Base-by-base conservation (phyloP, 2,797 vertebrate species). In the Ciconia nigra region DNA sequence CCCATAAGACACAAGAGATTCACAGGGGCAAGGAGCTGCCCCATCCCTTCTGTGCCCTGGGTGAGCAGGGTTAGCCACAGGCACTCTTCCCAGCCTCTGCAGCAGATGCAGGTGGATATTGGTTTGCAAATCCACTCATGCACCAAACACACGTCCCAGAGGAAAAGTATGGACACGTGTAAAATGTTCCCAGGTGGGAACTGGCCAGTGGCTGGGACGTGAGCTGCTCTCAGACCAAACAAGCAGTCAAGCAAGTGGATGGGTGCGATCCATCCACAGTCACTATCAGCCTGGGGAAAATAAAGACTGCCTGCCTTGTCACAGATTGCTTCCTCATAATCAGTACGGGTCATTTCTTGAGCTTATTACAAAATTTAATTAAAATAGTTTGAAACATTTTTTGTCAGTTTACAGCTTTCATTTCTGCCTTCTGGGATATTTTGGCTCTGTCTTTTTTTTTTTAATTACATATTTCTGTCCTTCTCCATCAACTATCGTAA, bases 281-380 rank as follows among this genome's bases (percentile, higher is more conserved):
- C 58, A 51, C 20, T 39, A 15, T 22, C 41, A 76, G 42, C 18
- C 12, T 0, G 0, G 10, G 35, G 21, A 62, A 83, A 87, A 39
- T 8, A 11, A 33, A 28, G n/a, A 52, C 11, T 15, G 10, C 26
- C 26, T 57, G 26, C 18, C 3, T 74, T 86, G 41, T 89, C 67
- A 61, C 19, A 58, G n/a, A 42, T 24, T 69, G 28, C 41, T 87
- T 95, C 44, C 11, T 85, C 41, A 5, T 55, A 82, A 54, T 83
- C 42, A 87, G 7, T 59, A 70, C 24, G 25, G n/a, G 59, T 74
- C 3, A 69, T 87, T 94, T 93, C 52, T 94, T 87, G 41, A 77
- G 26, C 15, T 89, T 87, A 83, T 72, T 71, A 70, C 7, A 87
- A 81, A 78, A 93, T 78, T 29, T 74, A 87, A 90, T 93, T 85